Percentiles rank a stretch among this genome's conserved stretches.
These are phyloP conservation scores for Neodiprion lecontei DNA, from an alignment of 1,140 invertebrate species.

Conservation along the genomic window DNA sequence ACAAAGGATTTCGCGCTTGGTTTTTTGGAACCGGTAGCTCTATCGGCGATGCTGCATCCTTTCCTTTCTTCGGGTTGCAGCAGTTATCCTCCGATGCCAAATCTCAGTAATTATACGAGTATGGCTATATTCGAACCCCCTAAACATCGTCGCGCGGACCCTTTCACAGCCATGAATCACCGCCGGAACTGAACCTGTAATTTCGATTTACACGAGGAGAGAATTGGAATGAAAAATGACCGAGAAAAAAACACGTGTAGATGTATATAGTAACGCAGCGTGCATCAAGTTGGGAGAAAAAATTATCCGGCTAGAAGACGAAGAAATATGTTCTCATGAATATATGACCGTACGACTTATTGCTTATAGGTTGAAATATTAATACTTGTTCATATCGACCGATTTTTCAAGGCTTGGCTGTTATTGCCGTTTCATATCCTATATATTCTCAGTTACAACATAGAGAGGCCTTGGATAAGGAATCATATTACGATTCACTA, in stretches of 20 bases:
- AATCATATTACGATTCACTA: not conserved
- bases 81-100: not conserved
- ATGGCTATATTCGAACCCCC: not conserved
- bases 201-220: not conserved
- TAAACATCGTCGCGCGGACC: not conserved
- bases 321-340: not conserved
- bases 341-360: not conserved
- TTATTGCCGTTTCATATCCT: not conserved
- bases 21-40: no score
- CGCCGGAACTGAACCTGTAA: not conserved
- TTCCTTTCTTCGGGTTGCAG: not conserved
- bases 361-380: not conserved
- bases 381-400: not conserved
- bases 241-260: not conserved
- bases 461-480: not conserved
- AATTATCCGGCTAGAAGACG: not conserved
- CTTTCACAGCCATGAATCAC: not conserved
- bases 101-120: conserved; percentile 1
- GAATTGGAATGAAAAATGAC: no score
- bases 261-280: not conserved
- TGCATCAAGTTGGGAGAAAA: not conserved
- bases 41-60: no score
- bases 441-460: not conserved
- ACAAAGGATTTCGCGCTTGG: no score
- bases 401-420: not conserved